These are phyloP conservation scores for Lampris megalopsis DNA, from an alignment of 2,113 vertebrate species.

Conservation along the genomic window DNA sequence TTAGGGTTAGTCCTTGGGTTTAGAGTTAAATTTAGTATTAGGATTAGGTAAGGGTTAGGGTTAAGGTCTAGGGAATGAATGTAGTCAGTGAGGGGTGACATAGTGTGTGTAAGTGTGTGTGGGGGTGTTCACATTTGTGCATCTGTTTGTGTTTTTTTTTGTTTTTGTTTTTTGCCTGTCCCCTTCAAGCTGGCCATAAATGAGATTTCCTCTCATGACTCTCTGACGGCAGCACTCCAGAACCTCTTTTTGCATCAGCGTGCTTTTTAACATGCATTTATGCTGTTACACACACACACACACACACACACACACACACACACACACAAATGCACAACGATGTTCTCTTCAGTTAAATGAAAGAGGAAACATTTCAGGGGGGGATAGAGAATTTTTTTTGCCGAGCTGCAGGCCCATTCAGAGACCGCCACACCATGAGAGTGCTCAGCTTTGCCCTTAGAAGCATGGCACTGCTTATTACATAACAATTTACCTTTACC, in stretches of 20 bases:
- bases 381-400: conserved; percentile 36
- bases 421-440: conserved; percentile 38
- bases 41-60: no score
- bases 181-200: conserved; percentile 63
- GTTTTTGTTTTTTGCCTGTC: not conserved
- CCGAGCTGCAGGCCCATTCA: conserved; percentile 46
- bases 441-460: conserved; percentile 49
- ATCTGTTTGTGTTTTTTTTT: no score
- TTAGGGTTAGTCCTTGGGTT: no score
- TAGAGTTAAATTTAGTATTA: no score
- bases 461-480: conserved; percentile 26
- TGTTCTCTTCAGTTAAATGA: conserved; percentile 48
- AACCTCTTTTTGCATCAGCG: not conserved
- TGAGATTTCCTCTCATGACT: conserved; percentile 69
- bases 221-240: conserved; percentile 34
- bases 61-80: no score
- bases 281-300: conserved; percentile 23
- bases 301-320: conserved; percentile 4
- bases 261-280: conserved; percentile 17
- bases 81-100: no score
- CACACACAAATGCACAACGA: conserved; percentile 2
- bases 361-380: conserved; percentile 15
- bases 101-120: no score
- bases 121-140: no score
- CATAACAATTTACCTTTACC: conserved; percentile 16